These are phyloP conservation scores for Phrynocephalus guinanensis DNA, from an alignment of 2,797 vertebrate genomes.

Conservation along the genomic window DNA sequence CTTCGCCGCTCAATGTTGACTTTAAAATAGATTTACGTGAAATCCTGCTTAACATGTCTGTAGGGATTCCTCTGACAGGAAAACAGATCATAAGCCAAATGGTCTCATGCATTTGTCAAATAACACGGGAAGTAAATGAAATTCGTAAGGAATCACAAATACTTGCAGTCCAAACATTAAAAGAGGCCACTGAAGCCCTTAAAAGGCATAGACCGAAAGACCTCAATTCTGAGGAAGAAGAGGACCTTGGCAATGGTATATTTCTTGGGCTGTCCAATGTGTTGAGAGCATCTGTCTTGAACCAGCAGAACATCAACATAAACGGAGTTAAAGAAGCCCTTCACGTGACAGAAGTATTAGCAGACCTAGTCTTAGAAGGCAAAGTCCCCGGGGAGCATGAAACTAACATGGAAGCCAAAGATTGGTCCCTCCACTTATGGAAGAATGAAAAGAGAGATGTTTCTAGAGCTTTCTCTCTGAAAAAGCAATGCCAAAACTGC, in stretches of 20 bases:
- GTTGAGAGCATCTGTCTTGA: slow-evolving; percentile 61
- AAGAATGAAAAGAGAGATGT: slow-evolving; percentile 64
- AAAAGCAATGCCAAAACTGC: slow-evolving; percentile 58
- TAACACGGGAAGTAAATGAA: slow-evolving; percentile 60
- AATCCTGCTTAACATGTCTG: slow-evolving; percentile 60
- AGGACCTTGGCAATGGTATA: slow-evolving; percentile 71
- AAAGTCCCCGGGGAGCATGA: slow-evolving; percentile 72
- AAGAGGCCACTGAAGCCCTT: slow-evolving; percentile 55
- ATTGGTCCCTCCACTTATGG: slow-evolving; percentile 68
- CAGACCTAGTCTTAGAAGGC: slow-evolving; percentile 59
- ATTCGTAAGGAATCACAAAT: slow-evolving; percentile 36
- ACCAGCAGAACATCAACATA: not conserved
- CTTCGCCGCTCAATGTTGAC: rapidly evolving
- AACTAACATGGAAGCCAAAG: slow-evolving; percentile 59
- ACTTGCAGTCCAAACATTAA: slow-evolving; percentile 40
- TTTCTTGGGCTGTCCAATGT: slow-evolving; percentile 70
- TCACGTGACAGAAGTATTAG: slow-evolving; percentile 60
- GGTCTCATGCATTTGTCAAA: slow-evolving; percentile 55
- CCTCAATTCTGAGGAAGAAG: slow-evolving; percentile 62
- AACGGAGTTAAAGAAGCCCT: slow-evolving; percentile 45
- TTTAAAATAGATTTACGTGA: slow-evolving; percentile 50
- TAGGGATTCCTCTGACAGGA: slow-evolving; percentile 42
- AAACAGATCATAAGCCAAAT: slow-evolving; percentile 69
- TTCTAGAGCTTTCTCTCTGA: not conserved
- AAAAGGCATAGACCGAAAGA: slow-evolving; percentile 1